Base-by-base conservation (phyloP, 2,113 vertebrate genomes). In the Ammodytes marinus region DNA sequence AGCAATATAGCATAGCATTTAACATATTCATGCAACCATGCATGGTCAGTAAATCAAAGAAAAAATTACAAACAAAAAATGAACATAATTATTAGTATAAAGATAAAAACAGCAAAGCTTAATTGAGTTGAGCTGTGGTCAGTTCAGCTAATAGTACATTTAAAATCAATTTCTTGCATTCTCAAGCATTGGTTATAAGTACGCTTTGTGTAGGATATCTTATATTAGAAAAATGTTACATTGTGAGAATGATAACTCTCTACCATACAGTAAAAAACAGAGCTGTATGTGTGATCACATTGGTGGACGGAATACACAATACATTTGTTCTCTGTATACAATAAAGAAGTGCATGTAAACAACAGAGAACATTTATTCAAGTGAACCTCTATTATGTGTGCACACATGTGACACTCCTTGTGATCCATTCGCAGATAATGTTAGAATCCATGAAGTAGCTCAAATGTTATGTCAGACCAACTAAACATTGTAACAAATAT, bases 401-500 rank as follows among this genome's bases (percentile, higher is more conserved):
- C 46, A 47, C 50, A 85, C 15, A 15, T 19, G 59, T 66, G 58
- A 59, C 35, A 42, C 53, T 14, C 76, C 17, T 13, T 61, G 64
- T 47, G 63, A 58, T 86, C 70, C 59, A 13, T 72, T 63, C 42
- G 59, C 53, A 82, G 68, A 50, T n/a, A n/a, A 52, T 52, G 65
- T 75, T 82, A 83, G 40, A 73, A 64, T 73, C 66, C 74, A 40
- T 19, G 52, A 80, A 46, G 52, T 19, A 80, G 77, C 57, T 57
- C 49, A 12, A 85, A 85, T 52, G 54, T 76, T 27, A 77, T 65
- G 66, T 74, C 61, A 70, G 65, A 74, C 63, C 71, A 74, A 70
- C 43, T 67, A 69, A 90, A 89, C 86, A 89, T 82, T 81, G 27
- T 27, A 27, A 90, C 75, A 89, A 74, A 85, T 86, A 79, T 92